Evolutionary conservation across 2,797 vertebrate genomes (phyloP).

Genomic region (Eulemur rubriventer): DNA sequence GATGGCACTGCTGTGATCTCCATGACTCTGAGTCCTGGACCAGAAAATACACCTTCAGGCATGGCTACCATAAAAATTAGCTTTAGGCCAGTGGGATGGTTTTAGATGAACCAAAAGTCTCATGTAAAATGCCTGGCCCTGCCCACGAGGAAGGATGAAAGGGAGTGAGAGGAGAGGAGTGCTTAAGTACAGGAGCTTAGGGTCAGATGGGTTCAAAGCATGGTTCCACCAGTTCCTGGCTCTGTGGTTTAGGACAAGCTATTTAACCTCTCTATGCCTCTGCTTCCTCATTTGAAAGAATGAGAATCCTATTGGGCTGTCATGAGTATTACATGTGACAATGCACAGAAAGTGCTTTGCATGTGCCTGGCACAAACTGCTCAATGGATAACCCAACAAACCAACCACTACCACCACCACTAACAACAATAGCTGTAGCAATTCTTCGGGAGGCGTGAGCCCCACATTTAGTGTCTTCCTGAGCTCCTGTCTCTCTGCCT

Average conservation of each 20-base stretch:
- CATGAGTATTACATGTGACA: background rate
- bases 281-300: background rate
- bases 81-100: background rate
- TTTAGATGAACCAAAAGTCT: background rate
- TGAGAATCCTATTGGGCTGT: background rate
- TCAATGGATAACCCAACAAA: background rate
- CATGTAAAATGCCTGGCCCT: background rate
- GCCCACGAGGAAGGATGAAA: background rate
- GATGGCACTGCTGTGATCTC: background rate
- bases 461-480: background rate
- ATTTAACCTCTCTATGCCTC: background rate
- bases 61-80: background rate
- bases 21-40: background rate
- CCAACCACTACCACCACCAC: accelerated
- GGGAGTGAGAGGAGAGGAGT: background rate
- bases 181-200: background rate
- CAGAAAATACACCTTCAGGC: background rate
- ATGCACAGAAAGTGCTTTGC: background rate
- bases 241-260: background rate
- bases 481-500: background rate
- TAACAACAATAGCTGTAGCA: background rate
- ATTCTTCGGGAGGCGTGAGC: background rate
- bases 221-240: background rate
- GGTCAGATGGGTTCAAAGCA: background rate
- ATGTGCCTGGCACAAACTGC: background rate